Evolutionary conservation across 1,140 invertebrate species (phyloP).

Genomic region (Leptoteleia sp.): DNA sequence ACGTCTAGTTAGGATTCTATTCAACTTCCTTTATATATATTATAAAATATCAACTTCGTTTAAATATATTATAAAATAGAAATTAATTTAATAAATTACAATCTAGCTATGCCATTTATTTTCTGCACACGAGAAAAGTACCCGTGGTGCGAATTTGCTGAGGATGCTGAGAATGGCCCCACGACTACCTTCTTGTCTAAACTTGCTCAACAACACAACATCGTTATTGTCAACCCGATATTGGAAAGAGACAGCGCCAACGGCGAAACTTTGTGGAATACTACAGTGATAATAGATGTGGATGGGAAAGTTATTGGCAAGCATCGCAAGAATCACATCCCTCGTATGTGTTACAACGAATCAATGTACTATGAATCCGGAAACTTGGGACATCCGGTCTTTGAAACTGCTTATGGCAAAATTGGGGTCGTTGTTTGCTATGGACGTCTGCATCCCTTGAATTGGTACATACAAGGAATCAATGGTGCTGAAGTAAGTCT

Average conservation of each 20-base stretch:
- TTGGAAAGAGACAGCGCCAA: slow-evolving; percentile 94
- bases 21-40: no score
- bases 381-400: slow-evolving; percentile 97
- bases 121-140: slow-evolving; percentile 98
- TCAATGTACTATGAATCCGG: slow-evolving; percentile 99
- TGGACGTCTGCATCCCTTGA: slow-evolving; percentile 97
- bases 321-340: slow-evolving; percentile 99
- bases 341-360: slow-evolving; percentile 98
- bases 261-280: slow-evolving; percentile 97
- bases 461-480: slow-evolving; percentile 98
- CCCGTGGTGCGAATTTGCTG: slow-evolving; percentile 99
- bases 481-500: slow-evolving; percentile 94
- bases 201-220: slow-evolving; percentile 92
- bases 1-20: no score
- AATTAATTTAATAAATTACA: not conserved
- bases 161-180: slow-evolving; percentile 92
- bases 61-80: no score
- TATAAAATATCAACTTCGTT: no score
- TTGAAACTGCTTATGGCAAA: slow-evolving; percentile 91
- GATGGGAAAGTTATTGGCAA: slow-evolving; percentile 94
- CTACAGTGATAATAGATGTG: slow-evolving; percentile 95
- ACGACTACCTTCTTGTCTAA: slow-evolving; percentile 91
- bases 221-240: slow-evolving; percentile 98
- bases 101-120: slow-evolving; percentile 96
- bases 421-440: slow-evolving; percentile 99